These are phyloP conservation scores for Ursus arctos DNA, from an alignment of 2,113 vertebrate genomes.

Conservation along the genomic window DNA sequence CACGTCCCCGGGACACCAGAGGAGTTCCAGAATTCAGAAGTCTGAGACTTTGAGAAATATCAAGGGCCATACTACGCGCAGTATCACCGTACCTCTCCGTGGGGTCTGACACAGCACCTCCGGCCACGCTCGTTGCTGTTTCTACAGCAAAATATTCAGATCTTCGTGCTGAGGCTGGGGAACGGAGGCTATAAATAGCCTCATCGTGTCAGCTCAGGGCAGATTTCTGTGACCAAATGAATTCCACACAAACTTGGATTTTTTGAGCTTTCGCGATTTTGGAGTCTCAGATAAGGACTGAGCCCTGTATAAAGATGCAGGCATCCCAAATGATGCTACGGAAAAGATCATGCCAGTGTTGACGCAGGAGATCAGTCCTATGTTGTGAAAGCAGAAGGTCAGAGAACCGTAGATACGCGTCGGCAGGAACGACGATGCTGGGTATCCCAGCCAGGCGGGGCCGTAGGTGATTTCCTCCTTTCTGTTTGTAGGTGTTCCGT, in stretches of 20 bases:
- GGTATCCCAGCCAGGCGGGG: background rate
- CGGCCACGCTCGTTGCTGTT: rapidly evolving
- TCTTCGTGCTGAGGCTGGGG: background rate
- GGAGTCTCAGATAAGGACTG: background rate
- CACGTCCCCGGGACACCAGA: rapidly evolving
- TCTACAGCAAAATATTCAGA: background rate
- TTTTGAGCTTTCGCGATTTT: background rate
- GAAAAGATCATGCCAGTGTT: rapidly evolving
- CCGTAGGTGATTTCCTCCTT: background rate
- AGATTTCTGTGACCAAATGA: background rate
- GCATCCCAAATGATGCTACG: rapidly evolving
- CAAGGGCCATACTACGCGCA: too few species aligned
- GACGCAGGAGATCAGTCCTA: background rate
- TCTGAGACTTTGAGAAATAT: background rate
- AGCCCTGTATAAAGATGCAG: background rate
- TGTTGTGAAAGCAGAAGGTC: rapidly evolving
- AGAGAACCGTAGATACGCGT: rapidly evolving
- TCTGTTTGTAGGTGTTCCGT: background rate
- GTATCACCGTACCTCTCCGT: rapidly evolving
- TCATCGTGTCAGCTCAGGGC: rapidly evolving
- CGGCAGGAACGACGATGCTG: rapidly evolving
- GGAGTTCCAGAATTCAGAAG: background rate
- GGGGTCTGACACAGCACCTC: too few species aligned
- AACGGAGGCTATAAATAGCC: background rate
- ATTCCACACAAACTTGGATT: background rate